Base-by-base conservation (phyloP, 2,888 invertebrate genomes). In the Mesorhabditis sp. region DNA sequence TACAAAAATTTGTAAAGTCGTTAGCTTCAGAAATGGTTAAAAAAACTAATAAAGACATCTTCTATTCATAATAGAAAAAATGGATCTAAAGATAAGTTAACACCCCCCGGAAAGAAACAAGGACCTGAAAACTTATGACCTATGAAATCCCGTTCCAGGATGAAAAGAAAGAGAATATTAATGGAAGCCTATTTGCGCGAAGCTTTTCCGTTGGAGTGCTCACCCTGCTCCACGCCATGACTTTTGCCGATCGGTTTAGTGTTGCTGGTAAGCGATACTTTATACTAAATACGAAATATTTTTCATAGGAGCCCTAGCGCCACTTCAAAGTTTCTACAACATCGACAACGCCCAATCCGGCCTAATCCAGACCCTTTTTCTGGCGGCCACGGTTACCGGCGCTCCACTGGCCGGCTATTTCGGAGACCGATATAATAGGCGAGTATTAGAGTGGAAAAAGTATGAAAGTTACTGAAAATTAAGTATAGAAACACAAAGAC, bases 171-270 rank as follows among this genome's bases (percentile, higher is more conserved):
- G 28, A 28, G 28, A 28, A 28, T 28, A 28, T 28, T 28, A 28
- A 28, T 28, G 28, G 28, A 28, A 28, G 28, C 28, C 28, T 28
- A 28, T 28, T 28, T 28, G 28, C 28, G 28, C 28, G 28, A 28
- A 28, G 28, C 28, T 28, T 28, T 2, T 50, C 58, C 7, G 58
- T 50, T 10, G 58, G 58, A 2, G 58, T 50, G 58, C 58, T 50
- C 58, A 50, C 58, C n/a, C 58, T 50, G 58, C 58, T 50, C 7
- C 58, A 50, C 58, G 58, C 58, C n/a, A 50, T 50, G 58, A 50
- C 58, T 13, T 50, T 50, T n/a, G 58, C 58, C n/a, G 58, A 50
- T 50, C 58, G 58, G n/a, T 50, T 50, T n/a, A 13, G 10, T 2
- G 58, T 50, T 10, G 58, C 58, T n/a, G 58, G 58, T 50, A 10